Evolutionary conservation across 2,888 invertebrate species (phyloP).

Genomic region (Tethea ocularis): DNA sequence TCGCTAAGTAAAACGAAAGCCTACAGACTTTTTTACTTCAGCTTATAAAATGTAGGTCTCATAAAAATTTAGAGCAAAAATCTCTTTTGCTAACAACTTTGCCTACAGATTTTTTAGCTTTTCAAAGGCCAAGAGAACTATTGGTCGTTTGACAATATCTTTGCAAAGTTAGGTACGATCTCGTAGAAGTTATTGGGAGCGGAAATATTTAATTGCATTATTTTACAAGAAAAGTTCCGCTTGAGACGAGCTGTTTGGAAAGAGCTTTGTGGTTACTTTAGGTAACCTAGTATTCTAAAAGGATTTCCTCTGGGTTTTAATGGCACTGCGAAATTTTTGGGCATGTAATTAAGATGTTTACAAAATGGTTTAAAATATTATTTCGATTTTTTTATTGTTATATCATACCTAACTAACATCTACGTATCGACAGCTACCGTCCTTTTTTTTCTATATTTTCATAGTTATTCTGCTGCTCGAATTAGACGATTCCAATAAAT

Average conservation of each 20-base stretch:
- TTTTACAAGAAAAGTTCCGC: slow-evolving; percentile 42
- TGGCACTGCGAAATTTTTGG: no score
- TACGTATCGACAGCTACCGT: no score
- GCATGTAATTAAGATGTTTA: no score
- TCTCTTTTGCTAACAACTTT: background rate
- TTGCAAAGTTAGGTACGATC: slow-evolving; percentile 23
- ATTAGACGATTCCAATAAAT: no score
- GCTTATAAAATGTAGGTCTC: no score
- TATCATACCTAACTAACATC: no score
- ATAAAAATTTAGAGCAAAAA: background rate
- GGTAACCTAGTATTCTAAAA: slow-evolving; percentile 17
- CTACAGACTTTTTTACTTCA: background rate
- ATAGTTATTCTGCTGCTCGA: no score
- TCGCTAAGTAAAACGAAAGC: background rate
- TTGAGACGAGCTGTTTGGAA: slow-evolving; percentile 12
- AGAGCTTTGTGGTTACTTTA: slow-evolving; percentile 21
- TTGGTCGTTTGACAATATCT: slow-evolving; percentile 34
- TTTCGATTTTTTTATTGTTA: no score
- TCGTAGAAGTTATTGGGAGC: slow-evolving; percentile 50
- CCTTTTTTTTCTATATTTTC: no score
- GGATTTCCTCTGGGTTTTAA: slow-evolving; percentile 5
- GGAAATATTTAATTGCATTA: slow-evolving; percentile 75
- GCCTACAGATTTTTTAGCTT: background rate
- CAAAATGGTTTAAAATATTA: no score
- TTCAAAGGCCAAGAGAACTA: slow-evolving; percentile 22